Evolutionary conservation across 2,797 vertebrate genomes (phyloP).

Genomic region (Geotrypetes seraphini): DNA sequence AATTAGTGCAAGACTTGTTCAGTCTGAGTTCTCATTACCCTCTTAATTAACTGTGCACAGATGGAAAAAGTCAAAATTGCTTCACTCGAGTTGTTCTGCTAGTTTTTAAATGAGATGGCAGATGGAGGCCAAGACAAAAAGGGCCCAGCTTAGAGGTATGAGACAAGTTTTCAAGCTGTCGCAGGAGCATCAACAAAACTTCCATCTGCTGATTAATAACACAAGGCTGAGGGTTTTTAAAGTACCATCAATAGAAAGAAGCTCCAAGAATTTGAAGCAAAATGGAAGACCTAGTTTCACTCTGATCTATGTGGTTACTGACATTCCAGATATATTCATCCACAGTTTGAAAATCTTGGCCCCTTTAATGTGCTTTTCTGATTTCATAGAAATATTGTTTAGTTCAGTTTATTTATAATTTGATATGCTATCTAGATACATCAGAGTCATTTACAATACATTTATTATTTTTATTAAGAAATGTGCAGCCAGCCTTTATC

Average conservation of each 20-base stretch:
- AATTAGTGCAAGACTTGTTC: constrained; percentile 65
- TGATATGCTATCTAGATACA: too few species aligned
- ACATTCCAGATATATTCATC: too few species aligned
- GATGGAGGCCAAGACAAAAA: constrained; percentile 60
- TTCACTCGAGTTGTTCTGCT: constrained; percentile 66
- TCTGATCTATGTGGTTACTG: too few species aligned
- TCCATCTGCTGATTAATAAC: constrained; percentile 57
- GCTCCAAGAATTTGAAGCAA: constrained; percentile 30
- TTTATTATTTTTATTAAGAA: too few species aligned
- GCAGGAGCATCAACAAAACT: constrained; percentile 59
- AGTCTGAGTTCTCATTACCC: constrained; percentile 66
- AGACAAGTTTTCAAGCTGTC: constrained; percentile 70
- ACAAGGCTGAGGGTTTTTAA: constrained; percentile 29
- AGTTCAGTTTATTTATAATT: too few species aligned
- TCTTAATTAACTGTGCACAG: constrained; percentile 72
- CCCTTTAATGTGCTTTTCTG: too few species aligned
- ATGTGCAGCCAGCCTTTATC: too few species aligned
- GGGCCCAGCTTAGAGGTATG: constrained; percentile 54
- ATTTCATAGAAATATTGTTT: too few species aligned
- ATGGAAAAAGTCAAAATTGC: constrained; percentile 70
- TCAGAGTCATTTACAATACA: too few species aligned
- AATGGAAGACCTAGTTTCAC: constrained; percentile 14
- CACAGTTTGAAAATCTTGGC: too few species aligned
- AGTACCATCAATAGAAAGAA: constrained; percentile 26
- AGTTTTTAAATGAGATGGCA: constrained; percentile 66